A percentile compares a stretch with the other conserved stretches of the same genome.
These are phyloP conservation scores for Darevskia nairensis DNA, from an alignment of 2,797 vertebrate species.

Conservation along the genomic window DNA sequence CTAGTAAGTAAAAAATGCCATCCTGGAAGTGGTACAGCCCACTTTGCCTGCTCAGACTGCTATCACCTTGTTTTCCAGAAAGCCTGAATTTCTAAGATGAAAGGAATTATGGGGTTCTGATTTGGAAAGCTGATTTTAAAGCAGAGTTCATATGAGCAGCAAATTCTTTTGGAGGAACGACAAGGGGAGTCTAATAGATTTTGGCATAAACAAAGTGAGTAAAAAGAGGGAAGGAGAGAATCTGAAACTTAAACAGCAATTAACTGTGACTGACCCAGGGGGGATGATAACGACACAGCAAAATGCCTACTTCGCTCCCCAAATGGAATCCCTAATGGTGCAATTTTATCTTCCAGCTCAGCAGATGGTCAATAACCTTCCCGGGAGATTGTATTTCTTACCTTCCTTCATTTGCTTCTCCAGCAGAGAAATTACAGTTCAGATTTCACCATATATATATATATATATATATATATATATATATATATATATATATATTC, in stretches of 20 bases:
- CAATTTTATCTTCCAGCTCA: constrained; percentile 62
- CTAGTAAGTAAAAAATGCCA: no score
- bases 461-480: no score
- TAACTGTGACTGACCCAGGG: constrained; percentile 28
- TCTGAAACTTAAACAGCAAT: constrained; percentile 42
- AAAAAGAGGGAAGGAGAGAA: constrained; percentile 6
- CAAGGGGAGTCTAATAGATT: not conserved
- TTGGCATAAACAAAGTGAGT: not conserved
- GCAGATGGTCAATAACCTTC: constrained; percentile 45
- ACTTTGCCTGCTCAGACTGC: no score
- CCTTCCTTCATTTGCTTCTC: constrained; percentile 55
- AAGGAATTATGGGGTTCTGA: not conserved
- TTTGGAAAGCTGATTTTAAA: not conserved
- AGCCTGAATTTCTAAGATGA: not conserved
- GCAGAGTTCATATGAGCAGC: not conserved
- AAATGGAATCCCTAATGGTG: constrained; percentile 52
- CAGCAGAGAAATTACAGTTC: constrained; percentile 32
- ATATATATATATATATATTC: not conserved
- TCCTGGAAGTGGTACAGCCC: no score
- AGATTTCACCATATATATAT: constrained; percentile 34
- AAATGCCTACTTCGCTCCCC: constrained; percentile 44
- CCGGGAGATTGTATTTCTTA: constrained; percentile 42
- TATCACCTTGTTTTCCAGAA: no score
- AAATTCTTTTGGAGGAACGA: not conserved
- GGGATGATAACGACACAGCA: constrained; percentile 26